Base-by-base conservation (phyloP, 2,888 invertebrate genomes). In the Pandemis cinnamomeana region DNA sequence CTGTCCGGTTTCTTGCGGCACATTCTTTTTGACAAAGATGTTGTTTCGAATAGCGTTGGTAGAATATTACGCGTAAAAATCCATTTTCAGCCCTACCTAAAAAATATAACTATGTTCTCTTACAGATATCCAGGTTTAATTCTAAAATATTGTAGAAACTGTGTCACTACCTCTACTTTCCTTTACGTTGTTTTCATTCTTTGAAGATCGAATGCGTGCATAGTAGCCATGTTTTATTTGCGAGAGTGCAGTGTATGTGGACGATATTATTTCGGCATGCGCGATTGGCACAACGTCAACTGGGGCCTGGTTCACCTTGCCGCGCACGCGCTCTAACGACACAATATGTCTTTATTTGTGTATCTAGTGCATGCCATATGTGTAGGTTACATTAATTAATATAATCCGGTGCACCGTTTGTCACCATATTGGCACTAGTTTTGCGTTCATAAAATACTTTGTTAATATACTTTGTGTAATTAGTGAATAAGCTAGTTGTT, bases 261-360 rank as follows among this genome's bases (percentile, higher is more conserved):
- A 64, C 68, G 79, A 80, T 83, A 82, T 83, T 81, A 84, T 84
- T 85, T 88, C 86, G 84, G 84, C 83, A 82, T 78, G 81, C 79
- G 84, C 82, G 83, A 86, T 91, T 92, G 92, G 92, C 92, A 88
- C 82, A 76, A 80, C 83, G 81, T 90, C 91, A 92, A 91, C 85
- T 81, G 78, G 77, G 78, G 81, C 86, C 89, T 82, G 76, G 90
- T 85, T 91, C 90, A 91, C 91, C 91, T 92, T 91, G 78, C 82
- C 76, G 81, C 84, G 77, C 83, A 79, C 80, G 80, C 81, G 63
- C 55, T 48, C 63, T 66, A 36, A 53, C 67, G 48, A 68, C 55
- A 64, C 62, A 70, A 60, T 70, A 74, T 74, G 71, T 44, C 66
- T 71, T 67, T 71, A 74, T 66, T 61, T 64, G 60, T 63, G 67